A percentile compares a stretch with the other conserved stretches of the same genome.
Conservation (phyloP, 2,113 vertebrate genomes). For the Hippolais icterina region DNA sequence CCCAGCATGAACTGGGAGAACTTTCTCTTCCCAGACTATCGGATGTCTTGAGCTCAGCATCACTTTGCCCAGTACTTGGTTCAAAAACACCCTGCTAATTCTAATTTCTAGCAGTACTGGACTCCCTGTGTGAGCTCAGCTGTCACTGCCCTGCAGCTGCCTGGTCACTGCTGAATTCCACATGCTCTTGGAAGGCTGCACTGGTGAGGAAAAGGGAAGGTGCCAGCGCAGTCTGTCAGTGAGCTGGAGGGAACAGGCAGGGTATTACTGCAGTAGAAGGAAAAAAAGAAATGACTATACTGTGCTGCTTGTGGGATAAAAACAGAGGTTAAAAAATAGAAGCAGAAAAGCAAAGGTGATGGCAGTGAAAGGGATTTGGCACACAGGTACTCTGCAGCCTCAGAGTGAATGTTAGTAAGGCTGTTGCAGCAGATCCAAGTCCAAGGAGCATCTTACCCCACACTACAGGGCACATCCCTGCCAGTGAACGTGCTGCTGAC, state of each 20-base stretch:
- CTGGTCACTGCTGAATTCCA: background rate
- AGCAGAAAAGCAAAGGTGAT: background rate
- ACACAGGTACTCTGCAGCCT: background rate
- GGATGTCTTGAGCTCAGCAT: background rate
- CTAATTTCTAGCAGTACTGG: background rate
- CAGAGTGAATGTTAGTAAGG: background rate
- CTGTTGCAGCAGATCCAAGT: background rate
- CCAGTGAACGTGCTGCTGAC: background rate
- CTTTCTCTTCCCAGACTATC: background rate
- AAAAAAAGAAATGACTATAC: background rate
- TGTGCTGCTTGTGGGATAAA: background rate
- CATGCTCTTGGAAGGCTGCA: background rate
- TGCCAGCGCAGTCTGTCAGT: background rate
- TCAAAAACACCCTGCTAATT: background rate
- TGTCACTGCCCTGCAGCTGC: background rate
- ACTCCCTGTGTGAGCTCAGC: background rate
- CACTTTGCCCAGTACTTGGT: background rate
- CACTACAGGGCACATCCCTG: background rate
- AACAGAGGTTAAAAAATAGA: background rate
- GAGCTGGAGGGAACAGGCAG: background rate
- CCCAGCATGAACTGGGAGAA: background rate
- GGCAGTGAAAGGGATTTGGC: background rate
- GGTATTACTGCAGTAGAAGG: background rate
- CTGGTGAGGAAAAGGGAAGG: background rate
- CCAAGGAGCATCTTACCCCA: background rate